Evolutionary conservation across 92 coral and sea anemone genomes (phyloP).

Genomic region (Parazoanthus darwini): DNA sequence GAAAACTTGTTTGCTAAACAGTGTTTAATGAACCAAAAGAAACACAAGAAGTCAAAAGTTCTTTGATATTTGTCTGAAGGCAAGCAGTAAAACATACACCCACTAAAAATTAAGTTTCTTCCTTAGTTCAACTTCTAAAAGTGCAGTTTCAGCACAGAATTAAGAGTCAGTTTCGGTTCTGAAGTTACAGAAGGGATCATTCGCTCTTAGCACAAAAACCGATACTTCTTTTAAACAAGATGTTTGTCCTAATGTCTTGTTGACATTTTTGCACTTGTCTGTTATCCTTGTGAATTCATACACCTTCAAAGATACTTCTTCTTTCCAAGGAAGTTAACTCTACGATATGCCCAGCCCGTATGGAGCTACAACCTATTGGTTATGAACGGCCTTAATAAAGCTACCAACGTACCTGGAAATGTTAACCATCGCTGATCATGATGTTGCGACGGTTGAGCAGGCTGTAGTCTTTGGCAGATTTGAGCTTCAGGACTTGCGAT

Average conservation of each 20-base stretch:
- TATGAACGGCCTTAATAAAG: not conserved
- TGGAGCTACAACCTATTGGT: not conserved
- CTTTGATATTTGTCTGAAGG: not conserved
- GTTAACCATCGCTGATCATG: constrained; percentile 36
- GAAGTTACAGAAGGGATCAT: not conserved
- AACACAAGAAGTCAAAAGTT: constrained; percentile 5
- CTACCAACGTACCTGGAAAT: constrained; percentile 28
- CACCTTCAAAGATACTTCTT: not conserved
- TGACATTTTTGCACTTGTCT: constrained; percentile 16
- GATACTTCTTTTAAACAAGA: constrained; percentile 4
- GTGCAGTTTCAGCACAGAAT: constrained; percentile 13
- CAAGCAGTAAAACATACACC: not conserved
- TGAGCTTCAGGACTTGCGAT: constrained; percentile 52
- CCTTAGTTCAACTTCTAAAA: not conserved
- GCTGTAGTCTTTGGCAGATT: constrained; percentile 22
- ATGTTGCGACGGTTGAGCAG: not conserved
- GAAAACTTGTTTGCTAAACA: constrained; percentile 40
- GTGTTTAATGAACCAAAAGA: constrained; percentile 28
- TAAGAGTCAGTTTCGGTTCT: constrained; percentile 19
- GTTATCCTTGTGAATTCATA: not conserved
- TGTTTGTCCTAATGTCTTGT: not conserved
- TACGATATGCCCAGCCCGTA: not conserved
- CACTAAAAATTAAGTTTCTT: not conserved
- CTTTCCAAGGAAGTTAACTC: not conserved
- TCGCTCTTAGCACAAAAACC: not conserved